Conservation (phyloP, 64 coral and sea anemone species). For the Anthopleura sola region DNA sequence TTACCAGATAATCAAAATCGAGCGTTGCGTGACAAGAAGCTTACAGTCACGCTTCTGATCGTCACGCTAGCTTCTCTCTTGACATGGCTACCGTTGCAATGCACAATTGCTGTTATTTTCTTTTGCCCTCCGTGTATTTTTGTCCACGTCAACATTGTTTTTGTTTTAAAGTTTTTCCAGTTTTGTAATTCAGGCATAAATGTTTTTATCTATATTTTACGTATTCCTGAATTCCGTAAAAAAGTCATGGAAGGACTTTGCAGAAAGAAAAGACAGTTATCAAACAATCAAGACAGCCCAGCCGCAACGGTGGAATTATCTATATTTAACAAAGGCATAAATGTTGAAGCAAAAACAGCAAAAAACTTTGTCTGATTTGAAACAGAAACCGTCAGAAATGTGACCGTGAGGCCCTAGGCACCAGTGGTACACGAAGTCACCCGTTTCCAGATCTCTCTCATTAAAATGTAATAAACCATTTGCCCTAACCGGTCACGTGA, state of each 20-base stretch:
- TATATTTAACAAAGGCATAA: neutral
- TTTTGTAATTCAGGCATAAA: slow-evolving; percentile 1
- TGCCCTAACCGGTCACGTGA: no score
- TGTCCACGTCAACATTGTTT: neutral
- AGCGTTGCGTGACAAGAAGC: neutral
- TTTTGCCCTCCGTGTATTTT: neutral
- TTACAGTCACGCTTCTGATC: neutral
- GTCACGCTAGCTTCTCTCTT: neutral
- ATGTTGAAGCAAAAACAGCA: neutral
- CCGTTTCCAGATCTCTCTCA: no score
- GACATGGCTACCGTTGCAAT: neutral
- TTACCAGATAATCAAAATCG: neutral
- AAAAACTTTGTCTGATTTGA: neutral
- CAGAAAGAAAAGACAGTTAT: neutral
- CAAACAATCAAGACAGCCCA: neutral
- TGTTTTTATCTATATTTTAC: slow-evolving; percentile 16
- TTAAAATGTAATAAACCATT: no score
- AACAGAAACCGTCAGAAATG: neutral
- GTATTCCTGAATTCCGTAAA: neutral
- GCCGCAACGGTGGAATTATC: neutral
- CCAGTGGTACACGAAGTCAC: no score
- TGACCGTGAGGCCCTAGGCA: no score
- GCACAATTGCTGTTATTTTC: neutral
- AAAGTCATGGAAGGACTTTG: neutral
- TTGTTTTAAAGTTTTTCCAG: neutral